Evolutionary conservation across 2,888 invertebrate genomes (phyloP).

Genomic region (Emesis russula): DNA sequence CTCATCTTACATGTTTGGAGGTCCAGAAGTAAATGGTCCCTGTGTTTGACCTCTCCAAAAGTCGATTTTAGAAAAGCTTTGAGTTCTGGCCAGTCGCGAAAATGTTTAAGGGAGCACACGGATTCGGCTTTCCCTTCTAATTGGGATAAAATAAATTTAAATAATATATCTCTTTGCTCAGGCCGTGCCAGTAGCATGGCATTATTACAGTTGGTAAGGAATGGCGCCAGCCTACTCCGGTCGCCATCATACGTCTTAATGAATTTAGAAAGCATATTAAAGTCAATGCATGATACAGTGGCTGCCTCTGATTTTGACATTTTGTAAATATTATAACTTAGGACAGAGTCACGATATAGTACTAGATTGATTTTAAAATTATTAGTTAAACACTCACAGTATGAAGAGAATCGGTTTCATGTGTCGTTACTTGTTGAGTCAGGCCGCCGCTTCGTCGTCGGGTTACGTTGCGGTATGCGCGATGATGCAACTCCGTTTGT

Average conservation of each 20-base stretch:
- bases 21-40: neutral
- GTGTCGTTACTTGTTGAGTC: neutral
- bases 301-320: neutral
- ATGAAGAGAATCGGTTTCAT: neutral
- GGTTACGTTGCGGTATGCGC: neutral
- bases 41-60: neutral
- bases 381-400: neutral
- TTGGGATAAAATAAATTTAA: neutral
- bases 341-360: constrained; percentile 1
- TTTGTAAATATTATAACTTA: neutral
- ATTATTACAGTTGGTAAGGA: neutral
- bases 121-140: neutral
- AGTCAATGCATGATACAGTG: neutral
- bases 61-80: neutral
- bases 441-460: neutral
- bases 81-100: neutral
- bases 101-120: neutral
- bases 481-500: neutral
- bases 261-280: neutral
- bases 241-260: neutral
- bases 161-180: neutral
- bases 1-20: neutral
- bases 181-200: neutral
- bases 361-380: neutral
- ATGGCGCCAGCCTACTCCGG: neutral